phyloP scores from a whole-genome alignment of 2,797 vertebrate genomes.

The Coregonus sp. region DNA sequence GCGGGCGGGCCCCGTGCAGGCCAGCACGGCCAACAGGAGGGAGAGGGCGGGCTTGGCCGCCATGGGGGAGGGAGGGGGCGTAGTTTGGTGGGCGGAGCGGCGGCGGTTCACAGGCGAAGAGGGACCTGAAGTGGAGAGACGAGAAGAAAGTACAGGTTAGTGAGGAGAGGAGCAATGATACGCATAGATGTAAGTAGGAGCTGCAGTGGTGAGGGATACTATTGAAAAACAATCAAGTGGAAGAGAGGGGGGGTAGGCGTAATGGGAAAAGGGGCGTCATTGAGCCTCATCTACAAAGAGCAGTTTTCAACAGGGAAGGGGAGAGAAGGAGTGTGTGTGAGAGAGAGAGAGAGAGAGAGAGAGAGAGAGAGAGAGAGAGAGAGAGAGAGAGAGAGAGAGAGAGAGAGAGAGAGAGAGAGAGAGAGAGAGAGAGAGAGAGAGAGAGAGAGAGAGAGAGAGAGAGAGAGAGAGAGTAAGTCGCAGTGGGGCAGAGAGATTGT shows the following conservation, averaged over 20 bases:
- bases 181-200: neutral
- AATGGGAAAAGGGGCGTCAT: neutral
- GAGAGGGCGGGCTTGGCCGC: conserved; percentile 81
- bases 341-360: too few species aligned
- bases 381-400: neutral
- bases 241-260: neutral
- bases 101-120: conserved; percentile 57
- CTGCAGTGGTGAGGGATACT: neutral
- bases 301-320: neutral
- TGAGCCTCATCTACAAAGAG: neutral
- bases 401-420: conserved; percentile 4
- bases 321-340: neutral
- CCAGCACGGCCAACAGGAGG: conserved; percentile 80
- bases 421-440: neutral
- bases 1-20: conserved; percentile 81
- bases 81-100: conserved; percentile 23
- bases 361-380: neutral
- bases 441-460: neutral
- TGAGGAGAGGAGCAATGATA: neutral
- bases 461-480: neutral
- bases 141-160: conserved; percentile 15
- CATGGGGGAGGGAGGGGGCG: conserved; percentile 69
- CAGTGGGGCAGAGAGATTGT: conserved; percentile 9
- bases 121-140: conserved; percentile 52
- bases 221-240: conserved; percentile 3